Base-by-base conservation (phyloP, 2,888 invertebrate genomes). In the Ferrisia virgata region DNA sequence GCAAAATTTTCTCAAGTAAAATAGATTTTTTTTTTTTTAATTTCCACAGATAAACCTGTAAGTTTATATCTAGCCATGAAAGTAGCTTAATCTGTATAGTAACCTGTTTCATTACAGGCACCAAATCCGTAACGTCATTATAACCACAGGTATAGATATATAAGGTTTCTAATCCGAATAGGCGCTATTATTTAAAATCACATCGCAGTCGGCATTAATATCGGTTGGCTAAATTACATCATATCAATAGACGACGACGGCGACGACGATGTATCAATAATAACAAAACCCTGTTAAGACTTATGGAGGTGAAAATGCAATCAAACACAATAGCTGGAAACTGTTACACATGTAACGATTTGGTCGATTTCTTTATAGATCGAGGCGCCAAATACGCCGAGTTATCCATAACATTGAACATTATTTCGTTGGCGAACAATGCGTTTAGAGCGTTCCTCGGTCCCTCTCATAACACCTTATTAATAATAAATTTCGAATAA, bases 401-500 rank as follows among this genome's bases (percentile, higher is more conserved):
- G 72, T 76, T 76, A 76, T 76, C 72, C 72, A 22, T 76, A 76
- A 36, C 72, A 76, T 36, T 18, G 72, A 18, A 36, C 72, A 76
- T 76, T 76, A 76, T 76, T 76, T 76, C 72, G 36, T 15, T 36
- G 58, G 25, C 58, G 64, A 76, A 76, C 72, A 76, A 76, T 76
- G 15, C 36, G 18, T 36, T 33, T 36, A 31, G 31, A 76, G 36
- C 72, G 13, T 53, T 53, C n/a, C n/a, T n/a, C n/a, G n/a, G n/a
- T n/a, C n/a, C 53, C 53, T n/a, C 18, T 53, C 15, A 53, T 64
- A 25, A 28, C 36, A 36, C 72, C 72, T 33, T 33, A 76, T 76
- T 33, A 76, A 76, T 76, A 76, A n/a, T n/a, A n/a, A n/a, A 76
- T 76, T 36, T 76, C 72, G 36, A 33, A 76, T 76, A 76, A 76